Evolutionary conservation across 1,140 invertebrate genomes (phyloP), one percentile per base, ranked within the genome.

Genomic region (Nixonia krombeini): DNA sequence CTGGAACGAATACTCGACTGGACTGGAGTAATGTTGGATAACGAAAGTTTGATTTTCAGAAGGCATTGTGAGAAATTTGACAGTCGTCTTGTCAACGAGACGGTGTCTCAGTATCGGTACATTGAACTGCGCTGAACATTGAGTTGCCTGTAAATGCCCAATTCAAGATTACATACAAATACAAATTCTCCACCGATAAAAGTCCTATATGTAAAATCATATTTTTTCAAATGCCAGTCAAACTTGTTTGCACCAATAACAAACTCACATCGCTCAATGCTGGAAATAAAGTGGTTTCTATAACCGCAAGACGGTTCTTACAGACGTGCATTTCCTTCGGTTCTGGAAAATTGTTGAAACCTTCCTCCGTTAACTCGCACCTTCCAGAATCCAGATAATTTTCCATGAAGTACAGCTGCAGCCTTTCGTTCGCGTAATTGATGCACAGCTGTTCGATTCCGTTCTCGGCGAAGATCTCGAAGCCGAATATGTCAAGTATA

Each of bases 361-460:
- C 86, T 79, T 89, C 88, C 45, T 86, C 83, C 65, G 86, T 85
- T 76, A 88, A 87, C 53, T 88, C 87, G 74, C 84, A 86, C 76
- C 88, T 86, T 72, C 88, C 86, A 69, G 86, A 81, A 25, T 89
- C 87, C 72, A 90, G 86, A 85, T 88, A 90, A 75, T 88, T 87
- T 66, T 87, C 86, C 69, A 89, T 89, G 80, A 90, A 91, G 78
- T 89, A 78, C 4, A 90, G 76, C 67, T 92, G 90, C 10, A 92
- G 76, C 64, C 88, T 85, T 74, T 92, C 90, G 70, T 91, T 92
- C 25, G 90, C 89, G 80, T 91, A 92, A 84, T 92, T 92, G 75
- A 93, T 92, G 75, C 90, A 93, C 13, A 93, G 79, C 74, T 93
- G 92, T 80, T 93, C 92, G 69, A 93, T 89, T 21, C 88, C 89